These are phyloP conservation scores for Neuroterus valhalla DNA, from an alignment of 1,140 invertebrate genomes.

Conservation along the genomic window DNA sequence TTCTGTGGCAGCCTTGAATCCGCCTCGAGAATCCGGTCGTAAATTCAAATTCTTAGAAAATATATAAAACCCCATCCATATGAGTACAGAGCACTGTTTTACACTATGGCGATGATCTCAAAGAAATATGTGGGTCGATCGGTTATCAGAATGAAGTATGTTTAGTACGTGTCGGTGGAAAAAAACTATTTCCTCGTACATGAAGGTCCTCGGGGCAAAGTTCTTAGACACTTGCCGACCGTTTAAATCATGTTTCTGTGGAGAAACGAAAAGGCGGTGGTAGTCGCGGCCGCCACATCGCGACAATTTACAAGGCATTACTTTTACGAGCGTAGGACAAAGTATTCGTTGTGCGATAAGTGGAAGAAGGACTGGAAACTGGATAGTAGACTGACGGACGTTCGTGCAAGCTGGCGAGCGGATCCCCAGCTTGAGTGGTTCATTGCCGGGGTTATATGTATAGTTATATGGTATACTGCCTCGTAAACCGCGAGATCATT, in stretches of 20 bases:
- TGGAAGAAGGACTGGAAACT: constrained; percentile 44
- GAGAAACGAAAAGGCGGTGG: constrained; percentile 37
- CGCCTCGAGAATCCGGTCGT: too few relatives aligned
- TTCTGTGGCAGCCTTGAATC: too few relatives aligned
- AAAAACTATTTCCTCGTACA: constrained; percentile 8
- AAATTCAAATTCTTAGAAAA: not conserved
- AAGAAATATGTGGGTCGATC: not conserved
- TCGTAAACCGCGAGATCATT: constrained; percentile 73
- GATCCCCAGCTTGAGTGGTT: constrained; percentile 26
- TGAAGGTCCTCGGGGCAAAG: not conserved
- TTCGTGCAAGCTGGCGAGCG: constrained; percentile 22
- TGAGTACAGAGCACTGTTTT: not conserved
- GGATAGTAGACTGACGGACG: constrained; percentile 32
- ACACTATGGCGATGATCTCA: not conserved
- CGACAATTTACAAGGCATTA: constrained; percentile 62
- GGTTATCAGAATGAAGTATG: not conserved
- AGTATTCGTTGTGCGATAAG: constrained; percentile 62
- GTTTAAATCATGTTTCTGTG: not conserved
- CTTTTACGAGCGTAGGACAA: constrained; percentile 59
- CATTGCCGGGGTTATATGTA: constrained; percentile 54
- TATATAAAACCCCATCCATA: not conserved
- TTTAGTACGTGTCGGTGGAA: not conserved
- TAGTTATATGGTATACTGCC: too few relatives aligned
- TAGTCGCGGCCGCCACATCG: constrained; percentile 34
- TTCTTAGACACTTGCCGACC: not conserved